Evolutionary conservation across 2,113 vertebrate species (phyloP).

Genomic region (Paracanthobrama guichenoti): DNA sequence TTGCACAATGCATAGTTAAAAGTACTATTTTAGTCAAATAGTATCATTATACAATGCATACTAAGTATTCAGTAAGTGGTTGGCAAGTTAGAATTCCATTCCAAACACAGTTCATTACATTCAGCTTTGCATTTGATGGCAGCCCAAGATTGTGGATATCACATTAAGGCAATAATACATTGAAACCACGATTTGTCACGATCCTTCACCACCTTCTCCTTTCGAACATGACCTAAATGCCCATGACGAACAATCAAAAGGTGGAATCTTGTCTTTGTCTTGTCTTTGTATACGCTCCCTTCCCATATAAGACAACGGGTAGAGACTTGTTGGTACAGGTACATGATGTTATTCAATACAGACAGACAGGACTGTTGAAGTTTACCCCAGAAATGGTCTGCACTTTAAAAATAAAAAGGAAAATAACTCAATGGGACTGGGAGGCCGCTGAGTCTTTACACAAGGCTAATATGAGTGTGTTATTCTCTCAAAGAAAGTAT

Average conservation of each 20-base stretch:
- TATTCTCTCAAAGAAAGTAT: constrained; percentile 26
- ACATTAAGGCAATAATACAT: not conserved
- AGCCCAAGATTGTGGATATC: not conserved
- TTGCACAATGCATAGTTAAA: not conserved
- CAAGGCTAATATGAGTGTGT: constrained; percentile 5
- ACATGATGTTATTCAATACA: constrained; percentile 30
- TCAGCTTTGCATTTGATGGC: not conserved
- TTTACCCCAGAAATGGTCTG: constrained; percentile 16
- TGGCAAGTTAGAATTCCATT: not conserved
- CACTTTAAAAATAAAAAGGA: not conserved
- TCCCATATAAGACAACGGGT: not conserved
- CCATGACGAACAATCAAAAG: constrained; percentile 1
- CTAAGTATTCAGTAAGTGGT: not conserved
- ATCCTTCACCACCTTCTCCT: not conserved
- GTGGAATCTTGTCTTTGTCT: not conserved
- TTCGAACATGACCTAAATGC: not conserved
- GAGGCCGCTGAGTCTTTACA: not conserved
- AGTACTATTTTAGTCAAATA: not conserved
- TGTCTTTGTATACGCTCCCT: constrained; percentile 1
- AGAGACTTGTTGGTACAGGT: constrained; percentile 20
- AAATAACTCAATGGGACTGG: not conserved
- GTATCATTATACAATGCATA: not conserved
- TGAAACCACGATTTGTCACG: not conserved
- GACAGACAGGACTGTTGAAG: not conserved
- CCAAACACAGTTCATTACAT: not conserved